Evolutionary conservation across 92 coral and sea anemone genomes (phyloP), one percentile per base, ranked within the genome.

Genomic region (Pocillopora meandrina): DNA sequence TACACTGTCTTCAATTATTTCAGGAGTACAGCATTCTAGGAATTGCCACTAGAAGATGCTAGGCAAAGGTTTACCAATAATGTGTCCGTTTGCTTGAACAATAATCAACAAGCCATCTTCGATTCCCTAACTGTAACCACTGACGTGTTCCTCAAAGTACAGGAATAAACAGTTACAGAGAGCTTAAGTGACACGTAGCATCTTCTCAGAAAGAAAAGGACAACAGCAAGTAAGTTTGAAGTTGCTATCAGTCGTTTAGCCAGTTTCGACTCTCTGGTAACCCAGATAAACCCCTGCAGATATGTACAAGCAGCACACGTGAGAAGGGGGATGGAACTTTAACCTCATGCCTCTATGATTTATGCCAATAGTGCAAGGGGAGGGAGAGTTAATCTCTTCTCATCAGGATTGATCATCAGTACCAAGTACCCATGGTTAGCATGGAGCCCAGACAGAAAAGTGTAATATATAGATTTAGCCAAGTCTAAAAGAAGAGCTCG

Each of bases 381-480:
- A 65, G 86, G 66, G 23, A 33, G 47, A 76, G 92, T 81, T 4
- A 61, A 88, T 80, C 15, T 80, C 9, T 87, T 26, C 68, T 89
- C 94, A 14, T 79, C 69, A 68, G 91, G 91, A 70, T 67, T 87
- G 59, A 81, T 87, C 20, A 86, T 87, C 62, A 79, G 88, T 58
- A n/a, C 94, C 91, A 35, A 35, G 74, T 87, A 89, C 75, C 87
- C 89, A 10, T 88, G 89, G 87, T 75, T 87, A 62, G 94, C 85
- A 17, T 72, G 79, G 59, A 84, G 10, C 20, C n/a, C n/a, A n/a
- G n/a, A n/a, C n/a, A n/a, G n/a, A n/a, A n/a, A n/a, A n/a, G n/a
- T n/a, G n/a, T n/a, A n/a, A n/a, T n/a, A n/a, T n/a, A n/a, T n/a
- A n/a, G n/a, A n/a, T n/a, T n/a, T n/a, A n/a, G n/a, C n/a, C n/a